Evolutionary conservation across 92 coral and sea anemone genomes (phyloP), one percentile per base, ranked within the genome.

Genomic region (Umimayanthus kanabou): DNA sequence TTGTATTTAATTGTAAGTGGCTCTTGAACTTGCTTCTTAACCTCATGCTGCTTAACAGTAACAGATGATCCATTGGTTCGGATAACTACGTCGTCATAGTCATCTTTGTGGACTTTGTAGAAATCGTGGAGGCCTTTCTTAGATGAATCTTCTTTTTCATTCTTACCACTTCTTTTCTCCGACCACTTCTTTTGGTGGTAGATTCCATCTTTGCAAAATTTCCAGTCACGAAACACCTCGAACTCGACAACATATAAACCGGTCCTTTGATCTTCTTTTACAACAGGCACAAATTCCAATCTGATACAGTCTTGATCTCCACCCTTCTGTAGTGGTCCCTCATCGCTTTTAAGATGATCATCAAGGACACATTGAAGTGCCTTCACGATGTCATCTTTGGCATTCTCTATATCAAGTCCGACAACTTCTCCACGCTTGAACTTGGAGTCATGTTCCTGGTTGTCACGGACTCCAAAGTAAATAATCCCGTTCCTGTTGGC

Each of bases 401-500:
- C 58, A 18, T 53, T 53, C 18, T 53, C 58, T 53, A 53, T 53
- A 53, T 53, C 58, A 53, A 53, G 58, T 53, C 58, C 58, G 10
- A 53, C 58, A 53, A 53, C 58, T 53, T 53, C 58, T 53, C 58
- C 58, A 53, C 58, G 10, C 18, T 53, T 14, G 11, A 53, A 53
- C 58, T 53, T 53, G 18, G 58, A 53, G 58, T 53, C 58, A 18
- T 53, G 58, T 53, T 92, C 92, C 26, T 81, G 80, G 39, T 81
- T 67, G 70, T 92, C 94, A 77, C 89, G 92, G 39, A 92, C 88
- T 49, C 94, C 94, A n/a, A 85, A 89, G 29, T 86, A 87, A 5
- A 91, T 88, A 30, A 85, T 86, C 2, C 93, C 93, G 10, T 11
- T 58, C 29, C 82, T 90, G n/a, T 82, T 76, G 16, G 85, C 64